phyloP scores from a whole-genome alignment of 2,888 invertebrate species.

The Deilephila porcellus region DNA sequence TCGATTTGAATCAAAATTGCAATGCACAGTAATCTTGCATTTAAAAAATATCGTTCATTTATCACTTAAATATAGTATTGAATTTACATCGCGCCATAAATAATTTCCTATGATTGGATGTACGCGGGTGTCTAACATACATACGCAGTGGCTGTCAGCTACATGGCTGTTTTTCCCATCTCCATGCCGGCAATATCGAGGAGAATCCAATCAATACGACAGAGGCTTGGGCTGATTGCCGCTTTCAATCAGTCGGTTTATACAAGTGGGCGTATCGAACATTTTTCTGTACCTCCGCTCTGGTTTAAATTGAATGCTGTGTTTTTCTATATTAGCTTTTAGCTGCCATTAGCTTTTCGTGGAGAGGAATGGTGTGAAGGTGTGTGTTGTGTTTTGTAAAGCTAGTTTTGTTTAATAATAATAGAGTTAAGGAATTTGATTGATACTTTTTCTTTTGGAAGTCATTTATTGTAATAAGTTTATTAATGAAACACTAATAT shows the following conservation, averaged over 20 bases:
- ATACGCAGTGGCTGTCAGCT: slow-evolving; percentile 38
- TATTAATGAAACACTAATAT: too few species aligned
- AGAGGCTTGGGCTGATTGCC: slow-evolving; percentile 53
- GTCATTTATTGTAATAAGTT: too few species aligned
- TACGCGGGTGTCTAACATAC: neutral
- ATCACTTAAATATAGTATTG: neutral
- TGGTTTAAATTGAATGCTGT: slow-evolving; percentile 15
- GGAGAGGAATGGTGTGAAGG: neutral
- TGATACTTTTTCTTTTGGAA: too few species aligned
- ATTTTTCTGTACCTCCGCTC: slow-evolving; percentile 13
- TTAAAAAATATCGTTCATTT: too few species aligned
- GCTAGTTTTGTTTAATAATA: neutral
- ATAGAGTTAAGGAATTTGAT: too few species aligned
- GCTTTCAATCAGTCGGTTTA: slow-evolving; percentile 58
- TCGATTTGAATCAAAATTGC: too few species aligned
- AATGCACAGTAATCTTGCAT: too few species aligned
- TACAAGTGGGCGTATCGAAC: slow-evolving; percentile 36
- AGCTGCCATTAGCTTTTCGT: neutral
- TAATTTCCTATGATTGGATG: slow-evolving; percentile 14
- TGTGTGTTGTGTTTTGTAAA: neutral
- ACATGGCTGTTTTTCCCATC: slow-evolving; percentile 44
- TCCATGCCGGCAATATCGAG: slow-evolving; percentile 47
- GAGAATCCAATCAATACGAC: slow-evolving; percentile 55
- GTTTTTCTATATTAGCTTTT: slow-evolving; percentile 19
- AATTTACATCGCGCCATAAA: neutral